phyloP scores from a whole-genome alignment of 2,113 vertebrate species.

The Paradoxurus hermaphroditus region DNA sequence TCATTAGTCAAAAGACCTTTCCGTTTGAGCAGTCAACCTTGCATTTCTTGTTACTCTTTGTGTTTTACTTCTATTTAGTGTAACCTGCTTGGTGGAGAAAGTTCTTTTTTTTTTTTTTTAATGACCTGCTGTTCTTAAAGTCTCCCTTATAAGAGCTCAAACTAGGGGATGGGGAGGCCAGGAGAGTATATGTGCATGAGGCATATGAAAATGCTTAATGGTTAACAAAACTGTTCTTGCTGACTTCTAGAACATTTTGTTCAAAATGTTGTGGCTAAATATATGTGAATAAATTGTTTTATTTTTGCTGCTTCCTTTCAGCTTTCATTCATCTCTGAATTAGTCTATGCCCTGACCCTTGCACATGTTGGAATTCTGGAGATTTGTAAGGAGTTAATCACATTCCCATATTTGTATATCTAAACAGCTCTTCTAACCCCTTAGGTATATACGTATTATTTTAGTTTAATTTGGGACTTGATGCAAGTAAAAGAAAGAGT shows the following conservation, averaged over 20 bases:
- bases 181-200: background rate
- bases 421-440: background rate
- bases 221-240: background rate
- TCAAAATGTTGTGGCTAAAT: background rate
- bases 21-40: background rate
- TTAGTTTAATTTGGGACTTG: background rate
- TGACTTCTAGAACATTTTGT: background rate
- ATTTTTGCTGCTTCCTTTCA: background rate
- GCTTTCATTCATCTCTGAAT: background rate
- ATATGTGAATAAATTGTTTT: background rate
- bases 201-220: background rate
- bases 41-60: background rate
- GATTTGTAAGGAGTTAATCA: background rate
- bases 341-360: background rate
- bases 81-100: background rate
- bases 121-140: background rate
- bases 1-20: background rate
- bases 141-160: background rate
- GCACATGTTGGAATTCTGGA: background rate
- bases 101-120: background rate
- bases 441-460: background rate
- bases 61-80: background rate
- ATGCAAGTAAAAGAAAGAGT: background rate
- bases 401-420: background rate
- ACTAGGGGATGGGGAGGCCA: no score